Conservation (phyloP, 2,888 invertebrate species). For the Gasteruption jaculator region DNA sequence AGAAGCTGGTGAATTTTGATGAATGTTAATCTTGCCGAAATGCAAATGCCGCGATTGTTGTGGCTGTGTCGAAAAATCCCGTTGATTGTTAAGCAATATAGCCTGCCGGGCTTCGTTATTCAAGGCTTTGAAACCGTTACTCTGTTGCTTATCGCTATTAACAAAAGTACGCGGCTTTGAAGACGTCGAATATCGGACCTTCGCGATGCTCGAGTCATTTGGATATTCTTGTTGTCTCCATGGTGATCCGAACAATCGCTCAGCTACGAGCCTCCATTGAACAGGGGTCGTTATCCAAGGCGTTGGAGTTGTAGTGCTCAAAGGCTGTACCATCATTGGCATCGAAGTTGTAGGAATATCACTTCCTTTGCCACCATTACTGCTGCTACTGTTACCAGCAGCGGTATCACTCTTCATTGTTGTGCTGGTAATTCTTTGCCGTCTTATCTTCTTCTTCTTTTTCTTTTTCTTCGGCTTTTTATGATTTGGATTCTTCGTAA, state of each 20-base stretch:
- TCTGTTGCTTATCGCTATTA: constrained; percentile 29
- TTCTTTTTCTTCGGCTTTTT: constrained; percentile 35
- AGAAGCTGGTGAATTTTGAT: too few relatives aligned
- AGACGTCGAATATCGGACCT: constrained; percentile 24
- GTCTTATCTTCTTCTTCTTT: constrained; percentile 32
- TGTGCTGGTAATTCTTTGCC: constrained; percentile 27
- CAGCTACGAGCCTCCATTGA: constrained; percentile 37
- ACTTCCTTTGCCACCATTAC: constrained; percentile 17
- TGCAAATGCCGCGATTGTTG: constrained; percentile 29
- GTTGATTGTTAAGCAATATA: constrained; percentile 24
- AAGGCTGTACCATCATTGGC: constrained; percentile 12
- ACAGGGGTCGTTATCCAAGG: constrained; percentile 27
- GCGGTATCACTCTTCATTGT: too few relatives aligned
- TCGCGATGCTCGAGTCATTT: constrained; percentile 15
- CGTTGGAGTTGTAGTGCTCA: constrained; percentile 26
- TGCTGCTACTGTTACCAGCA: constrained; percentile 12
- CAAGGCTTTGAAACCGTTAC: constrained; percentile 22
- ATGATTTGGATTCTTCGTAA: constrained; percentile 9
- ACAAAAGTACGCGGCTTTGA: constrained; percentile 22
- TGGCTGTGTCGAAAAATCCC: constrained; percentile 26
- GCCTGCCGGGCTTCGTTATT: constrained; percentile 30
- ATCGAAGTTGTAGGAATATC: constrained; percentile 14
- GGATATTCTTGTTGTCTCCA: constrained; percentile 32
- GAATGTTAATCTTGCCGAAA: constrained; percentile 35
- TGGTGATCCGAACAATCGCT: constrained; percentile 29